phyloP scores from a whole-genome alignment of 2,797 vertebrate species.

The Chiloscyllium punctatum region DNA sequence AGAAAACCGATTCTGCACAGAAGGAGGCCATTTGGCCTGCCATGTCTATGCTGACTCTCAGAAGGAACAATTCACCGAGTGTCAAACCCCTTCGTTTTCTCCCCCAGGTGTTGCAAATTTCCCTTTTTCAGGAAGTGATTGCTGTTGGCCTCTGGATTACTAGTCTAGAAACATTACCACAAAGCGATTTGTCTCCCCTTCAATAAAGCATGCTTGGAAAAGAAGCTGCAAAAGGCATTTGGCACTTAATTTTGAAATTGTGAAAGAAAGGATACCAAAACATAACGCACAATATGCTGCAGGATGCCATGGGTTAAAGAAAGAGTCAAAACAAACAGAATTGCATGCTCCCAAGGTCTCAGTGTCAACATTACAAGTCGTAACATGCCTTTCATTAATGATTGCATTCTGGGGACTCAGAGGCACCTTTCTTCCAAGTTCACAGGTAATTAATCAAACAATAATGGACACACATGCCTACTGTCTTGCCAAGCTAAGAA shows the following conservation, averaged over 20 bases:
- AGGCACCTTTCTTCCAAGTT: background rate
- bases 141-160: no score
- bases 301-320: background rate
- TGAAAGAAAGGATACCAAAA: background rate
- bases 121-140: no score
- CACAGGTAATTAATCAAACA: constrained; percentile 19
- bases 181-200: background rate
- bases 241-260: background rate
- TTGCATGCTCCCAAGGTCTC: background rate
- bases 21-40: background rate
- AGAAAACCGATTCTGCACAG: no score
- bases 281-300: background rate
- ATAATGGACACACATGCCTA: constrained; percentile 22
- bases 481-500: constrained; percentile 20
- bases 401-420: background rate
- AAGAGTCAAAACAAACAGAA: background rate
- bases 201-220: background rate
- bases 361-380: constrained; percentile 12
- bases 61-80: no score
- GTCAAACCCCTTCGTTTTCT: no score
- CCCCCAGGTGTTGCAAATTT: no score
- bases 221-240: background rate
- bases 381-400: constrained; percentile 26
- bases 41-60: background rate
- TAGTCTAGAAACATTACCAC: background rate